phyloP scores from a whole-genome alignment of 2,888 invertebrate species.

The Pammene aurita region DNA sequence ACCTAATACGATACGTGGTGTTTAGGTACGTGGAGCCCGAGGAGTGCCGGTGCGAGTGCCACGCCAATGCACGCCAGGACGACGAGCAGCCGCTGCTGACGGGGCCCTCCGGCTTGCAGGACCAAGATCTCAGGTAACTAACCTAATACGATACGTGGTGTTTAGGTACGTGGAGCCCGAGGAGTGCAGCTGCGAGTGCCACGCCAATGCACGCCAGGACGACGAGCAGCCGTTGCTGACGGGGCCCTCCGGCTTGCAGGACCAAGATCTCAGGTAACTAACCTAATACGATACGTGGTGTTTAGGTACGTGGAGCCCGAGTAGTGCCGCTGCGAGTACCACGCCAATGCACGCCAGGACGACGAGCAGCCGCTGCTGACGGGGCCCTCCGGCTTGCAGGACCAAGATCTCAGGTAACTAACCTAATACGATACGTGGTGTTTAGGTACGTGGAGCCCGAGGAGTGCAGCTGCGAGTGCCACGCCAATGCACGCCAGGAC shows the following conservation, averaged over 20 bases:
- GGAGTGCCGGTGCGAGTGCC: conserved; percentile 94
- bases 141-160: too few species aligned
- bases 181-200: conserved; percentile 88
- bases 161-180: too few species aligned
- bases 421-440: too few species aligned
- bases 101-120: conserved; percentile 7
- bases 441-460: too few species aligned
- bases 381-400: conserved; percentile 5
- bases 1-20: too few species aligned
- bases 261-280: too few species aligned
- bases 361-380: conserved; percentile 29
- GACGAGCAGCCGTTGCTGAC: too few species aligned
- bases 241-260: too few species aligned
- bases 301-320: conserved; percentile 92
- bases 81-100: conserved; percentile 29
- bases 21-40: conserved; percentile 92
- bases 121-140: conserved; percentile 15
- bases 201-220: too few species aligned
- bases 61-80: conserved; percentile 79
- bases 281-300: too few species aligned
- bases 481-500: too few species aligned
- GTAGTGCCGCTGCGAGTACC: conserved; percentile 94
- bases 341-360: conserved; percentile 79
- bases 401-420: conserved; percentile 14
- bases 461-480: too few species aligned